Evolutionary conservation across 2,888 invertebrate species (phyloP).

Genomic region (Axea sp.): DNA sequence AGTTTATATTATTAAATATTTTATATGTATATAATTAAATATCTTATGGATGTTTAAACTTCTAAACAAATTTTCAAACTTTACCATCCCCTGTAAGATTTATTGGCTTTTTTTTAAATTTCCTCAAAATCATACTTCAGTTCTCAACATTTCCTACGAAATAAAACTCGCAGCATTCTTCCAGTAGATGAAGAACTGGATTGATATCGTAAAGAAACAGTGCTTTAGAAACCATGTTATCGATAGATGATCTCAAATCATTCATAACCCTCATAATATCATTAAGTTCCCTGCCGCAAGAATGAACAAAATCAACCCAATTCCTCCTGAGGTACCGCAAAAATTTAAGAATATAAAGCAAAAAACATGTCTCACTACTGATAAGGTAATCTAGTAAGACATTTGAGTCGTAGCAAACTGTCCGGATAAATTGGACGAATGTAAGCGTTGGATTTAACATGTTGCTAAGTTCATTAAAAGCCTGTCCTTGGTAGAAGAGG

Average conservation of each 20-base stretch:
- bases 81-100: too few relatives aligned
- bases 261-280: constrained; percentile 92
- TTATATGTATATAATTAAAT: too few relatives aligned
- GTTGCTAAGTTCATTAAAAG: constrained; percentile 88
- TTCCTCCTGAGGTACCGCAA: constrained; percentile 91
- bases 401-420: constrained; percentile 90
- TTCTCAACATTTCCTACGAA: constrained; percentile 92
- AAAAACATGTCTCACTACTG: constrained; percentile 94
- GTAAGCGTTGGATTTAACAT: constrained; percentile 92
- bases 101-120: too few relatives aligned
- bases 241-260: constrained; percentile 88
- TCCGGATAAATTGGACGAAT: constrained; percentile 91
- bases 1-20: too few relatives aligned
- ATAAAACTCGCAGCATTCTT: constrained; percentile 91
- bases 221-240: constrained; percentile 89
- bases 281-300: constrained; percentile 87
- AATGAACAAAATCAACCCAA: constrained; percentile 90
- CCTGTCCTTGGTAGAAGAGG: constrained; percentile 89
- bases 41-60: too few relatives aligned
- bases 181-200: constrained; percentile 90
- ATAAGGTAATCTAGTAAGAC: constrained; percentile 91
- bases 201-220: constrained; percentile 94
- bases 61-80: too few relatives aligned
- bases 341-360: constrained; percentile 90
- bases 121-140: too few relatives aligned